Base-by-base conservation (phyloP, 2,797 vertebrate species). In the Botia kubotai region DNA sequence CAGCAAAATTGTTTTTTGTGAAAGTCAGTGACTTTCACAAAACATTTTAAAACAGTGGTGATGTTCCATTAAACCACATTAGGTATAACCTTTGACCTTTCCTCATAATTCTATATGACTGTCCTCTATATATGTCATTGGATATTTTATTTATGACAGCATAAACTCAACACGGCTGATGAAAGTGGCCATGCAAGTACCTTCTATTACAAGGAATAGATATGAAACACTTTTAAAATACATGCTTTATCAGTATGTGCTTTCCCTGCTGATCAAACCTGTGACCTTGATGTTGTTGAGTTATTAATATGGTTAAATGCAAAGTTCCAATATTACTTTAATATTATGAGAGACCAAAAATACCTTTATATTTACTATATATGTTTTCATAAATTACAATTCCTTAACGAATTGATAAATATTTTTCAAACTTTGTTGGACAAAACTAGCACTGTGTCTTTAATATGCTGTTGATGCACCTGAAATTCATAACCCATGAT, bases 401-500 rank as follows among this genome's bases (percentile, higher is more conserved):
- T 17, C 57, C 63, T 63, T n/a, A 26, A 55, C 2, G 16, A 26
- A 26, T 21, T 46, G 36, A 77, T 21, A 17, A 57, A 43, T 12
- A 36, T 10, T 23, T 62, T 46, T 5, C 5, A 26, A 73, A 26
- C 3, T 0, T 26, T 55, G 21, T 72, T 17, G 46, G 14, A 33
- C 63, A 33, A 67, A 75, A 36, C 46, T 12, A 36, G 19, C 1
- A 21, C 33, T 14, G 65, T 60, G 70, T 79, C 21, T 78, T 58
- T 70, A 82, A 46, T 26, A 75, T 83, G 70, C 58, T 8, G 6
- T 39, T 16, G 52, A 70, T 26, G n/a, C 13, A 62, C 48, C 23
- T 80, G 29, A 67, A 77, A 76, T 80, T 67, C 57, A 62, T 68
- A 79, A 66, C 67, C 14, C 33, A 19, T 48, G 72, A 52, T 68